A percentile compares a stretch with the other conserved stretches of the same genome.
Conservation (phyloP, 2,888 invertebrate species). For the Pecten maximus region DNA sequence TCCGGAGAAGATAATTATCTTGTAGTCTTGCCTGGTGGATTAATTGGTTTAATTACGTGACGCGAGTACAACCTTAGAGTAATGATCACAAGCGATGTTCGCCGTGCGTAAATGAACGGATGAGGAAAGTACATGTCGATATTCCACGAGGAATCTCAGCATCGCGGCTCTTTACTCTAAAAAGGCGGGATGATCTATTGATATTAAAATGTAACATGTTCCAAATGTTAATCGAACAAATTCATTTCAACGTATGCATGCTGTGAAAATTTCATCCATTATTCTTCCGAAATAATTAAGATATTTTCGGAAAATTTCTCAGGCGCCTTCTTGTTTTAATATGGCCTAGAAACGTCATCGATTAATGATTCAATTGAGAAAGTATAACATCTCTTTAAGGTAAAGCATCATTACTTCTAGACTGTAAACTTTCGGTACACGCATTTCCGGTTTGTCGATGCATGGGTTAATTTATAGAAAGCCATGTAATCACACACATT, state of each 20-base stretch:
- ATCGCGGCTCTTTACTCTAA: neutral
- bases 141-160: neutral
- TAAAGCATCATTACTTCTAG: no score
- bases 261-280: neutral
- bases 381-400: no score
- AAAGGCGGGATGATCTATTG: neutral
- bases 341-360: no score
- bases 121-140: neutral
- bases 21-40: neutral
- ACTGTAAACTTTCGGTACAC: no score
- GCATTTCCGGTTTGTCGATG: no score
- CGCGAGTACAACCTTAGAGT: neutral
- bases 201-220: neutral
- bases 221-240: no score
- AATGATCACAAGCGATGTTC: neutral
- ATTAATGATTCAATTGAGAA: no score
- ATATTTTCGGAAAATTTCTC: no score
- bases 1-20: neutral
- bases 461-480: no score
- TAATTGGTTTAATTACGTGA: constrained; percentile 2
- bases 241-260: no score
- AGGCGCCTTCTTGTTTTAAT: no score
- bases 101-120: neutral
- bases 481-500: no score
- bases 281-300: neutral